Conservation (phyloP, 2,113 vertebrate species). For the Circaetus gallicus region DNA sequence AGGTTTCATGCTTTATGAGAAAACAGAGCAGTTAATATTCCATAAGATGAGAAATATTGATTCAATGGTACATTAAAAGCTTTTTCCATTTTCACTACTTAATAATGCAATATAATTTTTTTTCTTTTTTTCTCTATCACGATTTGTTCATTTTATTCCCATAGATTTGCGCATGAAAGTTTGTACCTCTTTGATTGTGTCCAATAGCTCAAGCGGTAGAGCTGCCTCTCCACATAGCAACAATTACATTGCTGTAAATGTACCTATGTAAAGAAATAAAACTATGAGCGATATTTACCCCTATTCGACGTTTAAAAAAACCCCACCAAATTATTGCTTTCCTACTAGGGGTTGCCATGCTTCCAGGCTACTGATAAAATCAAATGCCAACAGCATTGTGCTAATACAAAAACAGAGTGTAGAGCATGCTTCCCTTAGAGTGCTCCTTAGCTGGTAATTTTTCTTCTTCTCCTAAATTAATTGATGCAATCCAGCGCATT, state of each 20-base stretch:
- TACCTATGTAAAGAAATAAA: background rate
- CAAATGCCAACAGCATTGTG: background rate
- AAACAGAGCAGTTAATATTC: background rate
- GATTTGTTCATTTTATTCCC: background rate
- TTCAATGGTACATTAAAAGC: background rate
- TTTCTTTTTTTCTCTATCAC: background rate
- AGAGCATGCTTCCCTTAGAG: background rate
- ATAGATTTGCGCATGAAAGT: background rate
- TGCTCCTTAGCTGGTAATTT: background rate
- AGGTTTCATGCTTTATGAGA: background rate
- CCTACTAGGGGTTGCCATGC: background rate
- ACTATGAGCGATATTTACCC: background rate
- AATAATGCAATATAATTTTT: background rate
- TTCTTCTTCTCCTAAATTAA: background rate
- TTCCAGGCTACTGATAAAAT: background rate
- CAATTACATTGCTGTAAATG: background rate
- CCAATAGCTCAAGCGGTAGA: background rate
- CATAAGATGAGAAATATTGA: background rate
- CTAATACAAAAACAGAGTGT: background rate
- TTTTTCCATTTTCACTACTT: background rate
- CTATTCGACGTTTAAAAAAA: background rate
- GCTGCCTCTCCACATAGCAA: background rate
- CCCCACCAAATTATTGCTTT: background rate
- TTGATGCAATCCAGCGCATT: background rate
- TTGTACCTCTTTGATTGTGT: background rate